Conservation (phyloP, 2,113 vertebrate genomes). For the Rynchops niger region DNA sequence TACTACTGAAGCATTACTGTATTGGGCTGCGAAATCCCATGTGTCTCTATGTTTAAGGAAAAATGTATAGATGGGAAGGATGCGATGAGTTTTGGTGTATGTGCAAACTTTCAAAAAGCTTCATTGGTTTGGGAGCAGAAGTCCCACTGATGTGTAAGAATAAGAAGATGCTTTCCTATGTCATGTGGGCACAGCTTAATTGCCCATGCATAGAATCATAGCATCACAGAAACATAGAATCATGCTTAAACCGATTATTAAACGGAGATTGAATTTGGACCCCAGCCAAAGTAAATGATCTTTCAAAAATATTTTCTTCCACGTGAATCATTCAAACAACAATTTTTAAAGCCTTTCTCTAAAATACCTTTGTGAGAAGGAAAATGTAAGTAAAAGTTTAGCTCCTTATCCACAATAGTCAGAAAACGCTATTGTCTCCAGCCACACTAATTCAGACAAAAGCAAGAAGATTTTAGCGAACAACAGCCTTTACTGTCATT, state of each 20-base stretch:
- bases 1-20: not conserved
- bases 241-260: not conserved
- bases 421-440: not conserved
- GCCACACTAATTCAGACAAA: not conserved
- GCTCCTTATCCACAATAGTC: not conserved
- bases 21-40: not conserved
- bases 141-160: not conserved
- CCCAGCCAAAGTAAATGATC: not conserved
- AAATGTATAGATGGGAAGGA: not conserved
- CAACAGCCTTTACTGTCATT: not conserved
- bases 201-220: not conserved
- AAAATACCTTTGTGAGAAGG: not conserved
- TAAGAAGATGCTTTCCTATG: not conserved
- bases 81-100: not conserved
- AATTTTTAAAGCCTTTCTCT: not conserved
- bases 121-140: not conserved
- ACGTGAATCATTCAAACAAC: not conserved
- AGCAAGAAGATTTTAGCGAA: not conserved
- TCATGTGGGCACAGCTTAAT: not conserved
- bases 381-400: not conserved
- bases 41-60: not conserved
- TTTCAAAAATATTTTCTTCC: not conserved
- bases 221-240: not conserved
- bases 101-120: not conserved
- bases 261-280: not conserved